Evolutionary conservation across 2,888 invertebrate species (phyloP).

Genomic region (Chloroclystis v-ata): DNA sequence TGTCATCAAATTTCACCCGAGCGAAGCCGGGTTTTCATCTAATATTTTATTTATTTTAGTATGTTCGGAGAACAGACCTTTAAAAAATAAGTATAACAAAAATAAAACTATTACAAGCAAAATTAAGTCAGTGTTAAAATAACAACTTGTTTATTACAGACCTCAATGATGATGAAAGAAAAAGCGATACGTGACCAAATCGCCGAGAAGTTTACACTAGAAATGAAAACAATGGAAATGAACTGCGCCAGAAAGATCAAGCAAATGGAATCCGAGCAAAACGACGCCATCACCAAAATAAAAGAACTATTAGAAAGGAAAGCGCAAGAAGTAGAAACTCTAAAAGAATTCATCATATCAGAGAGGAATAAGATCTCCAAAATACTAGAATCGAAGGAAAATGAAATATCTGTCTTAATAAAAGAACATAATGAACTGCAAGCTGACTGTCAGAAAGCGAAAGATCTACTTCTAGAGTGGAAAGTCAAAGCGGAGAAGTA

Average conservation of each 20-base stretch:
- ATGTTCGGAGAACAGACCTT: too few species aligned
- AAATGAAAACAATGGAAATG: slow-evolving; percentile 79
- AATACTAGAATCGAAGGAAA: slow-evolving; percentile 72
- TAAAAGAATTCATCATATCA: slow-evolving; percentile 70
- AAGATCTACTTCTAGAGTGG: slow-evolving; percentile 55
- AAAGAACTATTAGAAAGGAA: slow-evolving; percentile 73
- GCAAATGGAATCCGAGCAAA: slow-evolving; percentile 72
- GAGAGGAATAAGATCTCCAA: slow-evolving; percentile 73
- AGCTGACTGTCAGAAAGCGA: slow-evolving; percentile 56
- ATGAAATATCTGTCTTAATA: slow-evolving; percentile 66
- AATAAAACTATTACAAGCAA: too few species aligned
- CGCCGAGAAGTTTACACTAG: slow-evolving; percentile 80
- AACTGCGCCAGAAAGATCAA: slow-evolving; percentile 70
- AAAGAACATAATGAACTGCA: slow-evolving; percentile 64
- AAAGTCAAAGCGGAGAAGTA: slow-evolving; percentile 59
- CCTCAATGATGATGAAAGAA: slow-evolving; percentile 72
- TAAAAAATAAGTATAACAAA: too few species aligned
- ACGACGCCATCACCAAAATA: slow-evolving; percentile 61
- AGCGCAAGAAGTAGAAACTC: slow-evolving; percentile 71
- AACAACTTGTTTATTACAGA: slow-evolving; percentile 55
- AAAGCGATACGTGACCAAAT: slow-evolving; percentile 82
- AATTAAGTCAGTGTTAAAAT: too few species aligned
- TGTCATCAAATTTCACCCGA: too few species aligned
- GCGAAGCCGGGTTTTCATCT: too few species aligned
- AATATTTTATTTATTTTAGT: too few species aligned